These are phyloP conservation scores for Drosophila lacertosa DNA, from an alignment of 1,140 invertebrate species.

Conservation along the genomic window DNA sequence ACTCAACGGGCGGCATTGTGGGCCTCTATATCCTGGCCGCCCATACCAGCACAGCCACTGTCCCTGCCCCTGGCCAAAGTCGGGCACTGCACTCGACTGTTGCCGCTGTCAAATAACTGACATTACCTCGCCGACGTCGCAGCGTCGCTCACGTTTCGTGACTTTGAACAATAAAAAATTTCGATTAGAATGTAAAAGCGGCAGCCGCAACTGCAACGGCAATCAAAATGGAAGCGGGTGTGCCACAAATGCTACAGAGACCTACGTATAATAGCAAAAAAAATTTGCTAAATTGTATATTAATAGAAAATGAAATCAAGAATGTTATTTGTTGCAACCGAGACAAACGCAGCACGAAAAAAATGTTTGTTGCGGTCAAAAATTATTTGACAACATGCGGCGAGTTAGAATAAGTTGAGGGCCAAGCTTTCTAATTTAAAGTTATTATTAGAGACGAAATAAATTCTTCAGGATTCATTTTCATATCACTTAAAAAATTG, in stretches of 20 bases:
- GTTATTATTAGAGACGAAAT: too few species aligned
- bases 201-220: conserved; percentile 65
- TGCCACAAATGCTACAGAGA: conserved; percentile 29
- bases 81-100: conserved; percentile 68
- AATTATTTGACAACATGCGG: conserved; percentile 28
- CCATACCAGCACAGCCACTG: neutral
- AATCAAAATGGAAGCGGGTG: conserved; percentile 61
- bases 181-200: conserved; percentile 81
- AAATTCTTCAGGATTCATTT: too few species aligned
- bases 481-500: too few species aligned
- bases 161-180: conserved; percentile 78
- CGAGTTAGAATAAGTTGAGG: too few species aligned
- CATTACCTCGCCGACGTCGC: conserved; percentile 68
- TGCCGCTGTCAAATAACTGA: conserved; percentile 78
- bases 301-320: conserved; percentile 77
- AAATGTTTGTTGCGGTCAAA: conserved; percentile 16
- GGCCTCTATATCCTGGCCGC: conserved; percentile 34
- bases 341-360: conserved; percentile 7
- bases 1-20: conserved; percentile 26
- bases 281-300: conserved; percentile 73
- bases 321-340: conserved; percentile 49
- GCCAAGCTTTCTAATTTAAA: too few species aligned
- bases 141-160: conserved; percentile 71
- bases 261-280: conserved; percentile 49
- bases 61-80: neutral